Evolutionary conservation across 2,888 invertebrate species (phyloP).

Genomic region (Cataglyphis altisquamis): DNA sequence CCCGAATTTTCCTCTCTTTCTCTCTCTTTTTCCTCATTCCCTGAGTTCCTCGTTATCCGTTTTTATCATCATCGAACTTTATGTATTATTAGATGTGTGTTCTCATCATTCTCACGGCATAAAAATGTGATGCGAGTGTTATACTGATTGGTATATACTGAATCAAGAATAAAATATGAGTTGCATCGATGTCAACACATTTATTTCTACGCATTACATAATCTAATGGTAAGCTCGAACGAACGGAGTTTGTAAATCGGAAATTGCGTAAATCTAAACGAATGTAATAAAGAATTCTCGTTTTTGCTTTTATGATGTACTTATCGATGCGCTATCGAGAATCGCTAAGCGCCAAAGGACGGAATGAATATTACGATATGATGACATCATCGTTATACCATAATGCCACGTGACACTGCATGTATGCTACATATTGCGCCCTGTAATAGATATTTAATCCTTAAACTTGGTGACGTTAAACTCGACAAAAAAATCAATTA

Average conservation of each 20-base stretch:
- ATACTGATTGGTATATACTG: too few relatives aligned
- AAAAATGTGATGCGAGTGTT: constrained; percentile 40
- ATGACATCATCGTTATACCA: constrained; percentile 44
- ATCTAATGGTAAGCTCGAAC: constrained; percentile 1
- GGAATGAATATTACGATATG: constrained; percentile 49
- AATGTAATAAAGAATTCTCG: constrained; percentile 24
- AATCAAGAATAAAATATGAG: constrained; percentile 3
- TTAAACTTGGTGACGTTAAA: constrained; percentile 6
- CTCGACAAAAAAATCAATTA: neutral
- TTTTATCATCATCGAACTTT: constrained; percentile 54
- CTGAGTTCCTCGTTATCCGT: constrained; percentile 19
- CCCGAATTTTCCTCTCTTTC: neutral
- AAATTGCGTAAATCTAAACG: neutral
- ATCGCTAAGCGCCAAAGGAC: constrained; percentile 35
- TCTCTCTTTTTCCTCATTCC: neutral
- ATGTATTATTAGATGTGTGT: neutral
- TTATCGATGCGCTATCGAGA: constrained; percentile 29
- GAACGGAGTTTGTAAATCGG: neutral
- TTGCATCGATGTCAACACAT: neutral
- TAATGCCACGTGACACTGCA: constrained; percentile 16
- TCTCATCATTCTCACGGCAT: neutral
- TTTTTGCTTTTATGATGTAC: constrained; percentile 8
- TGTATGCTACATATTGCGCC: neutral
- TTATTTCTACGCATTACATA: neutral
- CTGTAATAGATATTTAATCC: constrained; percentile 44